Conservation (phyloP, 2,113 vertebrate genomes). For the Amphiprion ocellaris region DNA sequence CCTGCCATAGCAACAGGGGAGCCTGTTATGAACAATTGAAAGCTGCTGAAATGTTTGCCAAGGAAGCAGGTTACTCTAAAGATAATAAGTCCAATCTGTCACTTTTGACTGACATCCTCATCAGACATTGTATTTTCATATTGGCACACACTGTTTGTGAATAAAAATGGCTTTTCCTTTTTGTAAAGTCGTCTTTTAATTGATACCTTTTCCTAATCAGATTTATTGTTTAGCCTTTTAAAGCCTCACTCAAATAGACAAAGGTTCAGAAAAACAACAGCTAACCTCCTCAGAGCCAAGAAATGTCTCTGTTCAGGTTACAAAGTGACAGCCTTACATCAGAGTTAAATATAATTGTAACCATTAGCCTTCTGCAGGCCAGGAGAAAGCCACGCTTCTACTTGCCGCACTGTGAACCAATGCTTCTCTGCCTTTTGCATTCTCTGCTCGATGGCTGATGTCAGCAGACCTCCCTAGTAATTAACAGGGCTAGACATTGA, state of each 20-base stretch:
- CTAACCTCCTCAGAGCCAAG: not conserved
- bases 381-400: not conserved
- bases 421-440: constrained; percentile 35
- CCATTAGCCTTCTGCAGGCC: constrained; percentile 11
- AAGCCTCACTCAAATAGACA: not conserved
- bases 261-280: not conserved
- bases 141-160: not conserved
- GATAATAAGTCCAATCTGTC: not conserved
- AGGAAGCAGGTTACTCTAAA: not conserved
- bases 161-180: not conserved
- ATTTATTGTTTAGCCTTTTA: not conserved
- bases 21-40: not conserved
- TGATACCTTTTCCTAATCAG: not conserved
- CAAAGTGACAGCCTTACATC: constrained; percentile 12
- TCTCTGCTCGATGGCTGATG: constrained; percentile 67
- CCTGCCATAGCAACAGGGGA: constrained; percentile 38
- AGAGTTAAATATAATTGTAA: constrained; percentile 25
- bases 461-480: constrained; percentile 76
- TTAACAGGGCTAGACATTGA: constrained; percentile 73
- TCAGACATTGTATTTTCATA: not conserved
- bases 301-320: not conserved
- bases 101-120: not conserved
- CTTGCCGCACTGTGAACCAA: constrained; percentile 12
- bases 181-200: not conserved
- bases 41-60: not conserved